phyloP scores from a whole-genome alignment of 2,797 vertebrate genomes.

The Borostomias antarcticus region DNA sequence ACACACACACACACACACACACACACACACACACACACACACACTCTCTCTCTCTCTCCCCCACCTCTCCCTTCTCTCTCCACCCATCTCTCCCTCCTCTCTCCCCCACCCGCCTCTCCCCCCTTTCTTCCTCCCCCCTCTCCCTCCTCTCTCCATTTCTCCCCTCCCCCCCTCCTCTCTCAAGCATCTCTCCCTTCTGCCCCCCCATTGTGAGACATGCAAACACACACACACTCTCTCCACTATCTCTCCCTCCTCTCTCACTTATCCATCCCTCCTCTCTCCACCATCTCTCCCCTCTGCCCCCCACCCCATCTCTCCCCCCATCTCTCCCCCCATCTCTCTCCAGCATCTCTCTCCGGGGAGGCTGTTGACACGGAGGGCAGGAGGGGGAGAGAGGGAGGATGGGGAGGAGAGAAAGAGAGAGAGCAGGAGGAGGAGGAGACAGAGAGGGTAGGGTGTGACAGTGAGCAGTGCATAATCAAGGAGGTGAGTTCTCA shows the following conservation, averaged over 20 bases:
- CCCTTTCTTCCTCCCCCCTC: too few species aligned
- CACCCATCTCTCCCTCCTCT: neutral
- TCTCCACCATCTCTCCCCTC: conserved; percentile 3
- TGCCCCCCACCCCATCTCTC: too few species aligned
- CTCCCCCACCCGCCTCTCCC: neutral
- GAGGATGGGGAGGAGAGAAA: too few species aligned
- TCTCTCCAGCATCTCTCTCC: conserved; percentile 15
- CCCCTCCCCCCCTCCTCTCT: too few species aligned
- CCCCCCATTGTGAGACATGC: too few species aligned
- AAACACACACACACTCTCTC: neutral
- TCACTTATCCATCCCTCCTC: conserved; percentile 4
- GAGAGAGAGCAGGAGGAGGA: neutral
- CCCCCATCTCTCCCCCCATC: conserved; percentile 11
- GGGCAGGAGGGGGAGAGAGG: too few species aligned
- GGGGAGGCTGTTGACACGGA: too few species aligned
- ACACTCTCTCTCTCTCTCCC: conserved; percentile 11
- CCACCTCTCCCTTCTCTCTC: conserved; percentile 27
- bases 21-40: too few species aligned
- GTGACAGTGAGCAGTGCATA: conserved; percentile 58
- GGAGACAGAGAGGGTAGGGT: neutral
- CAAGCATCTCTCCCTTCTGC: conserved; percentile 21
- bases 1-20: neutral
- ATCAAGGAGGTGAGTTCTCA: too few species aligned
- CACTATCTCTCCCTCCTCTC: conserved; percentile 27
- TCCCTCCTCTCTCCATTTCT: conserved; percentile 12